Base-by-base conservation (phyloP, 2,797 vertebrate species). In the Acipenser ruthenus region DNA sequence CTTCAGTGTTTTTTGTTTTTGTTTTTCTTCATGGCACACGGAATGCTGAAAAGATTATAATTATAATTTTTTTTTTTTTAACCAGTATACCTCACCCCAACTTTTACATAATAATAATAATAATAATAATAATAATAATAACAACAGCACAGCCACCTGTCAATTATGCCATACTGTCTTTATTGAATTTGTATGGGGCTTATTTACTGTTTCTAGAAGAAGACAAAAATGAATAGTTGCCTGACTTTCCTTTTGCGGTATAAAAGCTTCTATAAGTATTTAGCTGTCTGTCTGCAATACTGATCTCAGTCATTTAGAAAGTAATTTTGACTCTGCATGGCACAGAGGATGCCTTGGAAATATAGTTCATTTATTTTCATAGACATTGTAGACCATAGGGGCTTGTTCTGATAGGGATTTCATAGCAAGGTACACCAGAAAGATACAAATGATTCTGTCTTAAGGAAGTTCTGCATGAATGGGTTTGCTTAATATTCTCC, bases 321-420 rank as follows among this genome's bases (percentile, higher is more conserved):
- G n/a, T 62, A 11, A 55, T 67, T 56, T 71, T 70, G 4, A 1
- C 12, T 50, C 50, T 73, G 15, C 1, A 70, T 70, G 76, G 58
- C 47, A 69, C 5, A 0, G 66, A 67, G 13, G 72, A 72, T 37
- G 65, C 49, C 64, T 2, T 69, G 69, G 70, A 71, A 66, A 3
- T 15, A 0, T 58, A 68, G 60, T 70, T 68, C 61, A 63, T 71
- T 74, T 73, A 11, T 72, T 78, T 73, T 78, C 47, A 49, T 67
- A 73, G 68, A 56, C 64, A 72, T 70, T 49, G 51, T 67, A 69
- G 10, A 52, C 80, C 84, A 78, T 84, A 87, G 81, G 79, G 81
- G 83, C 82, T 83, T 79, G 86, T 87, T 85, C 64, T 68, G 70
- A 79, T 76, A 73, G 6, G 74, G 66, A 68, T 85, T 82, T 81